Conservation (phyloP, 92 coral and sea anemone genomes). For the Epizoanthus scotinus region DNA sequence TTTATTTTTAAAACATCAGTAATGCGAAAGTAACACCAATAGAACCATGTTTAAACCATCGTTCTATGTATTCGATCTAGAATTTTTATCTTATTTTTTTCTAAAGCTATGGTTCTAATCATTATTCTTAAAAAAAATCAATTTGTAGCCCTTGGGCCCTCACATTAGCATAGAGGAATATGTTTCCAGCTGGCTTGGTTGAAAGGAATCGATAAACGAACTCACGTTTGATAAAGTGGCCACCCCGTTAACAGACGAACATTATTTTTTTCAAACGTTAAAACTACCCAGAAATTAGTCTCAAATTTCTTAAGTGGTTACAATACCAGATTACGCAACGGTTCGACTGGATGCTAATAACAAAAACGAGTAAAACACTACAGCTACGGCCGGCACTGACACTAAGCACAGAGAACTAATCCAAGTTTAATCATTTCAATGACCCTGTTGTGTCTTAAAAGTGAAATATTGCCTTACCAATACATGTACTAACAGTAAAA, state of each 20-base stretch:
- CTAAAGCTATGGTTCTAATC: conserved; percentile 15
- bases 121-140: neutral
- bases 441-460: conserved; percentile 23
- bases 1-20: conserved; percentile 25
- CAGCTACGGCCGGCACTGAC: neutral
- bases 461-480: neutral
- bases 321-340: conserved; percentile 10
- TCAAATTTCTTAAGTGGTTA: neutral
- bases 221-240: neutral
- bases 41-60: neutral
- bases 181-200: neutral
- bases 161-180: neutral
- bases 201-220: neutral
- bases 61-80: neutral
- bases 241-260: conserved; percentile 1
- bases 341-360: neutral
- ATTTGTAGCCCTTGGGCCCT: neutral
- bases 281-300: neutral
- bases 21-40: neutral
- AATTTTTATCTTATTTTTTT: neutral
- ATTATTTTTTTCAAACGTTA: neutral
- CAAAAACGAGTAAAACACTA: neutral
- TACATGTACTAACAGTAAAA: neutral
- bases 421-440: conserved; percentile 5
- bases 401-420: neutral